Evolutionary conservation across 1,140 invertebrate species (phyloP), one percentile per base, ranked within the genome.

Genomic region (Megalonaias nervosa): DNA sequence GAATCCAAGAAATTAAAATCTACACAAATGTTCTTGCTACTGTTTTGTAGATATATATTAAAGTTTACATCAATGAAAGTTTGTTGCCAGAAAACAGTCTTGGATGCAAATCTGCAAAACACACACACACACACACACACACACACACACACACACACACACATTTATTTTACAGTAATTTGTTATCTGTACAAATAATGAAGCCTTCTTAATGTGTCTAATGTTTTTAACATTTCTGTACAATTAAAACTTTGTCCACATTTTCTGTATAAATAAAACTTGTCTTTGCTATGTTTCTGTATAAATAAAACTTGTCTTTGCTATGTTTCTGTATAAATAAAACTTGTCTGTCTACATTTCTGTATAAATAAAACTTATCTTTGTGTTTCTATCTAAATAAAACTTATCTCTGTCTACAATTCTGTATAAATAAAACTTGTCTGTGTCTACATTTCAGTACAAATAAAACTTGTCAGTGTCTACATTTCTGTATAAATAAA

Each of bases 301-400:
- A 17, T 19, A 67, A 19, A 23, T 58, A 21, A 48, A 59, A 48
- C n/a, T 64, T 70, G 61, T 78, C 70, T 73, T 69, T 78, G 68
- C 2, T 31, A 19, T 61, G 26, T 72, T 58, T 71, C 16, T 66
- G 21, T 14, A 17, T 19, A 71, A 19, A 19, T 58, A 15, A 48
- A 59, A 57, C n/a, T 67, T 70, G 66, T 73, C 69, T 78, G 67
- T 71, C 67, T 81, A 80, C 84, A 84, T 83, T 83, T 93, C 16
- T 66, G 21, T 14, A 12, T 15, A 71, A 19, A 23, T 58, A 21
- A 48, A 59, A 57, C n/a, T 67, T 70, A 58, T 78, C 70, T 73
- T 69, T 78, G 68, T 73, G 65, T 81, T 83, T 93, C 26, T 31
- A 4, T 31, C 2, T 4, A 31, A 2, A 31, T 31, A 31, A 31